Base-by-base conservation (phyloP, 2,888 invertebrate genomes). In the Petrolisthes manimaculis region DNA sequence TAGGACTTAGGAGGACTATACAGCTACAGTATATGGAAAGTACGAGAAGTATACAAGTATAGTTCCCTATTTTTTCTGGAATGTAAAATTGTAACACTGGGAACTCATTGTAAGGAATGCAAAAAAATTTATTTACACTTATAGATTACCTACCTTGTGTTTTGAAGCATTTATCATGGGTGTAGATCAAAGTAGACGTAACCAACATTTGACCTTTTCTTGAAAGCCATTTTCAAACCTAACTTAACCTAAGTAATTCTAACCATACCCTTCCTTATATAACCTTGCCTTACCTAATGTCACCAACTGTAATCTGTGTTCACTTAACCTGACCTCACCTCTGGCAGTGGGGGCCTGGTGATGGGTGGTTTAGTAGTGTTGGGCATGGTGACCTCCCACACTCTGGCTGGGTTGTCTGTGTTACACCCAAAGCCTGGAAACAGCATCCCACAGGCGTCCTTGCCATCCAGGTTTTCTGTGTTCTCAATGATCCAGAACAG, bases 381-480 rank as follows among this genome's bases (percentile, higher is more conserved):
- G 4, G 97, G 97, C 37, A 98, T 97, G 69, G 96, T 94, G 0
- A 98, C 97, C 92, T 96, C 96, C 97, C 97, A 97, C 92, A 97
- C 97, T 92, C 97, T 96, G 89, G 96, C 95, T 0, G 97, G 97
- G 93, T 97, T 97, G 92, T 96, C 96, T 0, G 97, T 96, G 92
- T 97, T 96, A 1, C 97, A 97, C 92, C 98, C 98, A 37, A 96
- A 97, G 92, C 97, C 97, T 0, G 97, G 97, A 86, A 98, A 96
- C 18, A 98, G 96, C 92, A 97, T 96, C 93, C 97, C 97, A 93
- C 98, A 98, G 89, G 98, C 96, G 93, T 98, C 97, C 91, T 97
- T 95, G 0, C 97, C 96, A 0, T 96, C 96, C 92, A 96, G 94
- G 92, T 75, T n/a, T 18, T 53, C 82, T 5, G 75, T 56, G 81